phyloP scores from a whole-genome alignment of 2,888 invertebrate species.

The Thereva unica region DNA sequence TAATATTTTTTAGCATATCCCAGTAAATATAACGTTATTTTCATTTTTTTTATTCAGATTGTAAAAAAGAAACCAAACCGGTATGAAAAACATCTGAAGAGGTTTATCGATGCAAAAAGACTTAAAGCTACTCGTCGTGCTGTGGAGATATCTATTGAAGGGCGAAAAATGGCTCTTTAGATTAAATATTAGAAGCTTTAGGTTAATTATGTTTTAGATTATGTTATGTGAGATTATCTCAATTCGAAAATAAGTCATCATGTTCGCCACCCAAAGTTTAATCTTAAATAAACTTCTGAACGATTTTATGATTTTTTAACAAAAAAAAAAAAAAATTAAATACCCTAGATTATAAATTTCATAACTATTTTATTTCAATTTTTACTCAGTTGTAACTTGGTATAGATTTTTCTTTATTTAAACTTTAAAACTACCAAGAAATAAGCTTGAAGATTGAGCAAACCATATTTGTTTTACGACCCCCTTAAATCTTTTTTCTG shows the following conservation, averaged over 20 bases:
- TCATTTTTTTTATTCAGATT: constrained; percentile 58
- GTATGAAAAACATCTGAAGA: constrained; percentile 91
- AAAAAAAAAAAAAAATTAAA: too few species aligned
- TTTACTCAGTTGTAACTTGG: too few species aligned
- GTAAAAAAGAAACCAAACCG: constrained; percentile 84
- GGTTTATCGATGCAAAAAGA: constrained; percentile 84
- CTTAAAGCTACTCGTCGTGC: constrained; percentile 79
- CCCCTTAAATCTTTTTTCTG: too few species aligned
- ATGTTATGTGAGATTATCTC: constrained; percentile 5
- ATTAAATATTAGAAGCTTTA: background rate
- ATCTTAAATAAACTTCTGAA: too few species aligned
- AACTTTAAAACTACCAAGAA: too few species aligned
- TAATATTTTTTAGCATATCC: constrained; percentile 1
- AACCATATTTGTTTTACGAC: too few species aligned
- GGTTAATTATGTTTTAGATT: background rate
- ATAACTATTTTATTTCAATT: too few species aligned
- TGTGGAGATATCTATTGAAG: constrained; percentile 94
- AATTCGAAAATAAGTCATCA: constrained; percentile 15
- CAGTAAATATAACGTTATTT: background rate
- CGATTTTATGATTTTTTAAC: too few species aligned
- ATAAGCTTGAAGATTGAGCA: too few species aligned
- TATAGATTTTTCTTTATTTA: too few species aligned
- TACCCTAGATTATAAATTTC: too few species aligned
- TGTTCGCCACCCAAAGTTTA: background rate
- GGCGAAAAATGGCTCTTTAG: constrained; percentile 92